These are phyloP conservation scores for Mesocricetus auratus DNA, from an alignment of 2,113 vertebrate genomes.

Conservation along the genomic window DNA sequence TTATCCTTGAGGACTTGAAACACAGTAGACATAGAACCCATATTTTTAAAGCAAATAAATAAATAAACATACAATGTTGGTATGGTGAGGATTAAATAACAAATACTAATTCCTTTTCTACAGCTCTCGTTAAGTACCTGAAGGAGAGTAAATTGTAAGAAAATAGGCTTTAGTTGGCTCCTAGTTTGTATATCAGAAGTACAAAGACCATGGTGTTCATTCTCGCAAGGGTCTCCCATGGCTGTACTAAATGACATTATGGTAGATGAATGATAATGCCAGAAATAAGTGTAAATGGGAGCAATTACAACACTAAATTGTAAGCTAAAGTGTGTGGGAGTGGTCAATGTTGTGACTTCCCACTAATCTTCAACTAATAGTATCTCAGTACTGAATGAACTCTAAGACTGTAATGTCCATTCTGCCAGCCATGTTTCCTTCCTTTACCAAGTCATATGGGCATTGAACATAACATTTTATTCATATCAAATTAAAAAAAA, in stretches of 20 bases:
- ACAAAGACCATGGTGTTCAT: neutral
- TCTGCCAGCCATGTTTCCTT: neutral
- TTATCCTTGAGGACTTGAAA: too few species aligned
- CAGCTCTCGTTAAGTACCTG: neutral
- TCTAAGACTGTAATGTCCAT: neutral
- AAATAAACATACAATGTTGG: neutral
- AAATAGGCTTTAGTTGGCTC: neutral
- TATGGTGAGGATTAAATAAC: neutral
- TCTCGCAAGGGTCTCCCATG: too few species aligned
- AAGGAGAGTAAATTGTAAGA: neutral
- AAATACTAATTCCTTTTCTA: neutral
- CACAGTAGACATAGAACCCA: neutral
- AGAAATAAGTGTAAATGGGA: neutral
- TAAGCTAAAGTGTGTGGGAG: neutral
- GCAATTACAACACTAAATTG: neutral
- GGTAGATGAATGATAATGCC: too few species aligned
- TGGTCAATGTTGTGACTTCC: neutral
- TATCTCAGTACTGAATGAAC: neutral
- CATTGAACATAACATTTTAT: neutral
- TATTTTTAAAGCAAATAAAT: neutral
- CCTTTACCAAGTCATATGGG: neutral
- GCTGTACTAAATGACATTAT: neutral
- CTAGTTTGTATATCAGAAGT: neutral
- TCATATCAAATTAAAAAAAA: neutral
- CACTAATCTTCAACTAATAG: too few species aligned